Conservation (phyloP, 2,888 invertebrate species). For the Euzophera pinguis region DNA sequence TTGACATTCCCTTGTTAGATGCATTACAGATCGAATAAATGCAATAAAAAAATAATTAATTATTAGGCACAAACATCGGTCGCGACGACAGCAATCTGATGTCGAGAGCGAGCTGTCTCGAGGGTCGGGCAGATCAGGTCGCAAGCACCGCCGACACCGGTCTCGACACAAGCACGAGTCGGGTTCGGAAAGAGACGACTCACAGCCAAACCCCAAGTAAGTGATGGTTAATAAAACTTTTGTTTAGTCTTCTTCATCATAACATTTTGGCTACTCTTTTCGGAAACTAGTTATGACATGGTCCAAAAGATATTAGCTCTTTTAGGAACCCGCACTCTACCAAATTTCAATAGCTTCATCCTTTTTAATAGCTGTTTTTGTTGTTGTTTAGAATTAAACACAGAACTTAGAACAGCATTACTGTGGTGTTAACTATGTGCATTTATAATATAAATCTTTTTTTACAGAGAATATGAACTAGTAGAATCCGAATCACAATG, state of each 20-base stretch:
- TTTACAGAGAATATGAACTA: conserved; percentile 82
- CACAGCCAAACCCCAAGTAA: conserved; percentile 72
- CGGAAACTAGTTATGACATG: too few relatives aligned
- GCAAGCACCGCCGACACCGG: conserved; percentile 87
- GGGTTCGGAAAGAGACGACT: conserved; percentile 85
- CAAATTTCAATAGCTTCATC: too few relatives aligned
- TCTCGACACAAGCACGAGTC: conserved; percentile 87
- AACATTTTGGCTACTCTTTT: too few relatives aligned
- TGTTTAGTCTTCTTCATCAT: background rate
- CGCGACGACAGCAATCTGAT: conserved; percentile 89
- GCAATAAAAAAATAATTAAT: too few relatives aligned
- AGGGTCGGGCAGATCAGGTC: conserved; percentile 88
- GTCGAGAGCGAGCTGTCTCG: conserved; percentile 94
- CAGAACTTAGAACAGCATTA: too few relatives aligned
- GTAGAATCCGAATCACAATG: conserved; percentile 94
- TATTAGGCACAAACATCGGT: conserved; percentile 86
- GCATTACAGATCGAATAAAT: too few relatives aligned
- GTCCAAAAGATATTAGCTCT: too few relatives aligned
- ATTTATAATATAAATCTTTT: background rate
- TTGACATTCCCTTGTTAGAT: too few relatives aligned
- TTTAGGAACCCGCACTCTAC: too few relatives aligned
- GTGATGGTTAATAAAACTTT: conserved; percentile 19
- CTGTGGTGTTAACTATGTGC: too few relatives aligned
- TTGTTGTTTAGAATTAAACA: too few relatives aligned
- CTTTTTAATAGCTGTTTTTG: too few relatives aligned